Percentiles rank a stretch among this genome's conserved stretches.
These are phyloP conservation scores for Syrista parreyssii DNA, from an alignment of 2,888 invertebrate genomes.

Conservation along the genomic window DNA sequence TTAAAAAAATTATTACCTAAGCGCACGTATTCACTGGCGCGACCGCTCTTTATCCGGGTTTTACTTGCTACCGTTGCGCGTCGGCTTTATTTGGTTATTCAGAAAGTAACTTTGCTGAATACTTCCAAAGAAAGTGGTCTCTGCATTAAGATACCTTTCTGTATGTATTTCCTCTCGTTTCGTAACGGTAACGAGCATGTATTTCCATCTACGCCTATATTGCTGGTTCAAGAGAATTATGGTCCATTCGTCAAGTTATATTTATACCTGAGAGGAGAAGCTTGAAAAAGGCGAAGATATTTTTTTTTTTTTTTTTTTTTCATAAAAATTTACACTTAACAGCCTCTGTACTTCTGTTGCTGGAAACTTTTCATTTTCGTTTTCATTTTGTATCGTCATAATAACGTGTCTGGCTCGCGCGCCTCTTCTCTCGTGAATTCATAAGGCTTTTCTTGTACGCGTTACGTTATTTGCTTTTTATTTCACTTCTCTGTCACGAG, in stretches of 20 bases:
- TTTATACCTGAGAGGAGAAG: background rate
- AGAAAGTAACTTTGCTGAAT: background rate
- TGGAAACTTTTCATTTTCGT: background rate
- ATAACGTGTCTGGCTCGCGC: background rate
- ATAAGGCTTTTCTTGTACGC: background rate
- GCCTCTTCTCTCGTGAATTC: background rate
- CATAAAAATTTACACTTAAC: background rate
- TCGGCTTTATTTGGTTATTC: background rate
- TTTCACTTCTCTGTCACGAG: conserved; percentile 3
- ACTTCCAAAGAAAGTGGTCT: background rate
- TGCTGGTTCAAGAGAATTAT: background rate
- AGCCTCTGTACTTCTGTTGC: background rate
- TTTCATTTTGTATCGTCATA: background rate
- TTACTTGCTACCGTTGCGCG: background rate
- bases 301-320: too few species aligned
- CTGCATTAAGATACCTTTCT: background rate
- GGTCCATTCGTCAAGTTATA: background rate
- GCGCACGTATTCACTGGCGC: background rate
- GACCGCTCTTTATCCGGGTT: background rate
- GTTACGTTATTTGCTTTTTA: background rate
- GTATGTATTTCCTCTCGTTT: background rate
- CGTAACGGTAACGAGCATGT: background rate
- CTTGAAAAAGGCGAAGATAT: background rate
- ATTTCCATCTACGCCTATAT: background rate
- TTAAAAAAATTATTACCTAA: background rate